Base-by-base conservation (phyloP, 2,113 vertebrate species). In the Elachura formosa region DNA sequence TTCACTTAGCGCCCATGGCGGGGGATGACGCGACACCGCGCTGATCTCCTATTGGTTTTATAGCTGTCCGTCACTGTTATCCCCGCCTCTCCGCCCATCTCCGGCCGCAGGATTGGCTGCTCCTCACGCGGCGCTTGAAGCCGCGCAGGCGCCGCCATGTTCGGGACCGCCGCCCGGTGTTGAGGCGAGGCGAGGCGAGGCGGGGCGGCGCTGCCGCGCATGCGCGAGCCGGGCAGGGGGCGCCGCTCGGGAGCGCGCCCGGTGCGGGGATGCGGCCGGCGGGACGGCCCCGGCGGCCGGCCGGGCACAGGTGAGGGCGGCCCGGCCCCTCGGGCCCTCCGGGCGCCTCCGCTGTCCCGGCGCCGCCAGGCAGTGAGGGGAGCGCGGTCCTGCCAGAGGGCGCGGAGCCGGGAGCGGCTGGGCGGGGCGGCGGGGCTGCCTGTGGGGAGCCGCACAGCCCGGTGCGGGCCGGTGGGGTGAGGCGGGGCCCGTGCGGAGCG, bases 71-170 rank as follows among this genome's bases (percentile, higher is more conserved):
- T 94, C 51, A 6, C 3, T 0, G 0, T 0, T 40, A 36, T 0
- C 0, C 22, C 93, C 68, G 43, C 80, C 87, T 4, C 0, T 0
- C 8, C 8, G 0, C 22, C 22, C 0, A 7, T 4, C 0, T 1
- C 9, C 9, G 0, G 22, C 28, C 4, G 1, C 2, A 2, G 5
- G 51, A 96, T 75, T 52, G 79, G 90, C 0, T 0, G 2, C 7
- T 0, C 5, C 4, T 6, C 4, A 2, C 0, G 7, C 2, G 1
- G 23, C 1, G 5, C 6, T 3, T 2, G 90, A 92, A 90, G 73
- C 33, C 9, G 0, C 1, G 0, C 0, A 3, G 33, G 20, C 4
- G 49, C 43, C 28, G 86, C 89, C 86, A 92, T 92, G 73, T 19
- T 12, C 2, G 3, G 14, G 12, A 33, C 26, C 8, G 22, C 20